Percentiles rank a stretch among this genome's conserved stretches.
These are phyloP conservation scores for Exocentrus adspersus DNA, from an alignment of 2,888 invertebrate species.

Conservation along the genomic window DNA sequence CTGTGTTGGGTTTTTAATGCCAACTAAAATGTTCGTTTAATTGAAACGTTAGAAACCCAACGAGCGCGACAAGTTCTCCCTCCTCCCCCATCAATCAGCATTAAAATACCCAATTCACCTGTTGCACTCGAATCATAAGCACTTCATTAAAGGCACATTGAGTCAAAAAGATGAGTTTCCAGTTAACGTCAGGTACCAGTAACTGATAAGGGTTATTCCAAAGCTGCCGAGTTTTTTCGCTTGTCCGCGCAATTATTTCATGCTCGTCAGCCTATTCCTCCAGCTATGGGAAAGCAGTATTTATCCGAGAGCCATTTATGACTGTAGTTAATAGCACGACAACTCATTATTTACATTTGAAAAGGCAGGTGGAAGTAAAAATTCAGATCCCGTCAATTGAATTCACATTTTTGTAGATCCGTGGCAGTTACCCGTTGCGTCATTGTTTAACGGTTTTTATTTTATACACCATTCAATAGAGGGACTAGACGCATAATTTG, in stretches of 20 bases:
- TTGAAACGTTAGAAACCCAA: too few relatives aligned
- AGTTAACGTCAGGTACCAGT: conserved; percentile 22
- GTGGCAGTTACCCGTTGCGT: background rate
- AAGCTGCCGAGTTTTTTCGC: conserved; percentile 20
- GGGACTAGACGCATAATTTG: background rate
- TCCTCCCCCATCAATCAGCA: conserved; percentile 11
- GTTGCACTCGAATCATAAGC: conserved; percentile 5
- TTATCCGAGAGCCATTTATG: conserved; percentile 3
- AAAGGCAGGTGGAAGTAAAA: conserved; percentile 21
- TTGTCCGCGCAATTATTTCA: conserved; percentile 25
- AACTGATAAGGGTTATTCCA: conserved; percentile 22
- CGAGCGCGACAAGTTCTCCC: background rate
- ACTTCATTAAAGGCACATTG: conserved; percentile 9
- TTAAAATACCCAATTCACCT: conserved; percentile 18
- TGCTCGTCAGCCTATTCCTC: conserved; percentile 7
- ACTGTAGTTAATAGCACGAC: conserved; percentile 6
- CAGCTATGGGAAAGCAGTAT: conserved; percentile 10
- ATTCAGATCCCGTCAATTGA: background rate
- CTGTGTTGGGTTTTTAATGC: too few relatives aligned
- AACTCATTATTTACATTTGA: conserved; percentile 25
- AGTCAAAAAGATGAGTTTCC: conserved; percentile 13
- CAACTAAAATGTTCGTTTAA: too few relatives aligned
- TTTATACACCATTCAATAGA: background rate
- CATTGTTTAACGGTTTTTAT: background rate
- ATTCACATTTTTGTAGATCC: background rate